Evolutionary conservation across 2,797 vertebrate genomes (phyloP), one percentile per base, ranked within the genome.

Genomic region (Oophaga sylvatica): DNA sequence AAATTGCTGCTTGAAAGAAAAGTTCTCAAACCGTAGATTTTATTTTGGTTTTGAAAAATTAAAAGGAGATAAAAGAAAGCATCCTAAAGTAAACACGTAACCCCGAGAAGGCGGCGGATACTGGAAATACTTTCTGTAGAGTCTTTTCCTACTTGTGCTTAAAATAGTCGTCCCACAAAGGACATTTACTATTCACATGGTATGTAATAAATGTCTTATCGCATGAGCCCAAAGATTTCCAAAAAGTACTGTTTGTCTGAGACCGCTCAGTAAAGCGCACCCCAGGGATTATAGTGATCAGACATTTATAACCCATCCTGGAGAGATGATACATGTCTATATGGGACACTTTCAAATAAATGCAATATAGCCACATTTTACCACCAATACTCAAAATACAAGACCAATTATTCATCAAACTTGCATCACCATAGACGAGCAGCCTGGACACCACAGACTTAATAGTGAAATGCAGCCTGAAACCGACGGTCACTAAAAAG

Each of bases 1-100:
- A 81, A 63, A 81, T 81, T 81, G 41, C 41, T n/a, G 31, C n/a
- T 41, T n/a, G 62, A 67, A 77, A 48, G 20, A 48, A 76, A 63
- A 20, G 15, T 35, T 22, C 31, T 59, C 4, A 62, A 63, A 15
- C 13, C 9, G 11, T 9, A 80, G 31, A 62, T 80, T 19, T 35
- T n/a, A 11, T 31, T 80, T 59, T 59, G 57, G 19, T 22, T 41
- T 63, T 6, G 35, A 45, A 80, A 80, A 31, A 80, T 62, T 4
- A 16, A 57, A 60, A 31, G 45, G 2, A 20, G 22, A 76, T 76
- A 56, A 76, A 75, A 75, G 41, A 75, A 75, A 45, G 17, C 20
- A 48, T 75, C 3, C 41, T 48, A 48, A 75, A 56, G 45, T 76
- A 53, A 76, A 76, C 45, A 56, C 4, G 41, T 8, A 53, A 56